Conservation (phyloP, 1,140 invertebrate genomes). For the Dryas iulia region DNA sequence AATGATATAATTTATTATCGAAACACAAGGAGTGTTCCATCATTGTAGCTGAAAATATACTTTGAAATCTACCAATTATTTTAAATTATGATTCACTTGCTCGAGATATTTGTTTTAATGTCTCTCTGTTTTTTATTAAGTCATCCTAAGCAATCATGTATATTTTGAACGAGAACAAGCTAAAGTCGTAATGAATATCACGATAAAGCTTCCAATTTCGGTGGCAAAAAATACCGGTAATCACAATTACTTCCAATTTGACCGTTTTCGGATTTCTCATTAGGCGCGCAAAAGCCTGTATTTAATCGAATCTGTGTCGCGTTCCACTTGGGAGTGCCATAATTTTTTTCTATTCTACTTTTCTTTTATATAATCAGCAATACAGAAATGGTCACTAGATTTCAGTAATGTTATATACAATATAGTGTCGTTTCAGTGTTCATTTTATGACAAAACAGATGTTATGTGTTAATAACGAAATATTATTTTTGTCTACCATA, state of each 20-base stretch:
- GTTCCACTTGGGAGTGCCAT: conserved; percentile 26
- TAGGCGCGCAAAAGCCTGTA: conserved; percentile 32
- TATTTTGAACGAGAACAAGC: background rate
- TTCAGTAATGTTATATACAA: no score
- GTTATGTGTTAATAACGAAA: background rate
- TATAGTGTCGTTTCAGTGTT: no score
- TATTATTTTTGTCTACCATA: background rate
- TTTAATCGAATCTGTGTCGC: conserved; percentile 37
- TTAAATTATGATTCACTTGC: background rate
- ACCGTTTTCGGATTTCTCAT: conserved; percentile 41
- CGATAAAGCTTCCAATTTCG: background rate
- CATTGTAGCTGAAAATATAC: background rate
- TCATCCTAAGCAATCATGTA: background rate
- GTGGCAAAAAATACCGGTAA: conserved; percentile 19
- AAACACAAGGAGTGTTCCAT: background rate
- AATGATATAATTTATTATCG: background rate
- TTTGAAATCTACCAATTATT: background rate
- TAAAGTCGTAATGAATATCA: background rate
- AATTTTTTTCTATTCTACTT: conserved; percentile 24
- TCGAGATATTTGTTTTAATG: background rate
- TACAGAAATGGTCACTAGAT: background rate
- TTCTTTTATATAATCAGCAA: conserved; percentile 4
- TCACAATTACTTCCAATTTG: conserved; percentile 37
- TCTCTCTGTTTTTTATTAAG: background rate
- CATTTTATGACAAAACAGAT: background rate